Evolutionary conservation across 2,888 invertebrate species (phyloP).

Genomic region (Melanostoma scalare): DNA sequence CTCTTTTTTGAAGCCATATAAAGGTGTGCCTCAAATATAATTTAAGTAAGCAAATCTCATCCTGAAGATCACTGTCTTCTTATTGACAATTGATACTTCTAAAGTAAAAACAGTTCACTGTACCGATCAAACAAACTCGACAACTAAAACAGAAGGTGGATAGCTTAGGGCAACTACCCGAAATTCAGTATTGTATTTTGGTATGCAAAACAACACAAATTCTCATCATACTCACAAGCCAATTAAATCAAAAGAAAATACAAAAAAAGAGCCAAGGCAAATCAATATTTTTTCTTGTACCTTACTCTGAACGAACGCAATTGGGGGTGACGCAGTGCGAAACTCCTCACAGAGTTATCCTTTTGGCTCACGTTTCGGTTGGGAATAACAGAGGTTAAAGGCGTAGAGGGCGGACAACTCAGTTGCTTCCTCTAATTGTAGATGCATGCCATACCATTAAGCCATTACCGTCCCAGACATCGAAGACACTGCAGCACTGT

Average conservation of each 20-base stretch:
- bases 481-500: conserved; percentile 42
- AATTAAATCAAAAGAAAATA: conserved; percentile 23
- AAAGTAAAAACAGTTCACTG: too few relatives aligned
- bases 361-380: conserved; percentile 31
- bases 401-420: conserved; percentile 68
- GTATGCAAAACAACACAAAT: conserved; percentile 18
- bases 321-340: conserved; percentile 63
- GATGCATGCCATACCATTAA: conserved; percentile 72
- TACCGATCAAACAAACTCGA: too few relatives aligned
- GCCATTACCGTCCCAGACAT: conserved; percentile 65
- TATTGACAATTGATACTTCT: too few relatives aligned
- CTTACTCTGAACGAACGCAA: conserved; percentile 42
- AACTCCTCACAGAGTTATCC: conserved; percentile 23
- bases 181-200: conserved; percentile 9
- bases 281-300: conserved; percentile 35
- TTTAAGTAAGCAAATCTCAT: too few relatives aligned
- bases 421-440: conserved; percentile 72
- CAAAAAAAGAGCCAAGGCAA: conserved; percentile 13
- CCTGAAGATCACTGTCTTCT: too few relatives aligned
- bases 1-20: too few relatives aligned
- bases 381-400: conserved; percentile 43
- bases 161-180: neutral
- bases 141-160: neutral
- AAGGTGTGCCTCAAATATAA: too few relatives aligned
- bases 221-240: conserved; percentile 33